Conservation (phyloP, 2,113 vertebrate species). For the Marmota flaviventris region DNA sequence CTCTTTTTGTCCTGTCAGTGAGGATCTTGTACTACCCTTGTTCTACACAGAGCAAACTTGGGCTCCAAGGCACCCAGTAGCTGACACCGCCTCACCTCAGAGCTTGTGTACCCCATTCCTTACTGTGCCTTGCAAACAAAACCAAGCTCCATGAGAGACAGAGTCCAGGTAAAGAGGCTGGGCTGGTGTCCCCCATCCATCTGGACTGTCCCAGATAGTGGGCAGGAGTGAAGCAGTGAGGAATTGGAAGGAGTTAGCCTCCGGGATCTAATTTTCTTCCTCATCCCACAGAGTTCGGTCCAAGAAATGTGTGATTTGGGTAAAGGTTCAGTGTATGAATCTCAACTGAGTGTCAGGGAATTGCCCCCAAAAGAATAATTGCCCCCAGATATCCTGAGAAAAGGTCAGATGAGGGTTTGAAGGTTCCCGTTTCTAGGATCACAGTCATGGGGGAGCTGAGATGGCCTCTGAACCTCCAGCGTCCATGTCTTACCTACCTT, state of each 20-base stretch:
- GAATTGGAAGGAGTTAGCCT: neutral
- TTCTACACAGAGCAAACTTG: neutral
- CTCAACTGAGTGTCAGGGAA: neutral
- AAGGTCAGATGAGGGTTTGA: neutral
- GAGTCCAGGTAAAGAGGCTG: neutral
- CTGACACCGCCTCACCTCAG: no score
- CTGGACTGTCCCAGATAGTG: fast-evolving
- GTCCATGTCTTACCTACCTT: conserved; percentile 89
- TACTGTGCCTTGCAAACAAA: neutral
- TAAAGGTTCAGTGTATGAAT: neutral
- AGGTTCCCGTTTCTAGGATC: neutral
- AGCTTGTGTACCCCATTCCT: neutral
- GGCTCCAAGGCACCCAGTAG: neutral
- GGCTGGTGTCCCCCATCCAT: no score
- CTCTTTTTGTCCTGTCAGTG: neutral
- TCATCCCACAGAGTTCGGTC: neutral
- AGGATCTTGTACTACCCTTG: neutral
- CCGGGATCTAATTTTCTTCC: neutral
- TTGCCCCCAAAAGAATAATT: neutral
- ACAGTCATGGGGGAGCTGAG: neutral
- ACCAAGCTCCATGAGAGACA: neutral
- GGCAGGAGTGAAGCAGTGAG: no score
- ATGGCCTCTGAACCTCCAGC: fast-evolving
- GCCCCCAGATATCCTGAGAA: neutral
- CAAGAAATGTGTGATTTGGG: conserved; percentile 2